Percentiles rank a stretch among this genome's conserved stretches.
phyloP scores from a whole-genome alignment of 2,888 invertebrate species.

The Xanthorhoe spadicearia region DNA sequence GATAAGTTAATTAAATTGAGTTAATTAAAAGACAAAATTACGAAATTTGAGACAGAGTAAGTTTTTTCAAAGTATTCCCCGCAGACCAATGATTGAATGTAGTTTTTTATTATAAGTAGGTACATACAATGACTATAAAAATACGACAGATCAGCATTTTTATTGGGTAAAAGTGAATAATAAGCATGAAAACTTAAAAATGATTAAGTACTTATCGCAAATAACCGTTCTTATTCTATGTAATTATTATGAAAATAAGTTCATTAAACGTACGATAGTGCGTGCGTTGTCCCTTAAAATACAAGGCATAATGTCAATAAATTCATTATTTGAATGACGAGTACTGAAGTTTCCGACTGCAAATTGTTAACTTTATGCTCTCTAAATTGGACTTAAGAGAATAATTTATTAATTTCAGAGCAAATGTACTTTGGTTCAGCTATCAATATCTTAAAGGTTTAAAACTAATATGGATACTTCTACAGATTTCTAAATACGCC shows the following conservation, averaged over 20 bases:
- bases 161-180: too few species aligned
- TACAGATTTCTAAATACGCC: not conserved
- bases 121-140: too few species aligned
- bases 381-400: slow-evolving; percentile 27
- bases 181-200: too few species aligned
- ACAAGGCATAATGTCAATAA: slow-evolving; percentile 32
- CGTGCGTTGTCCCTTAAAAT: not conserved
- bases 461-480: not conserved
- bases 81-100: too few species aligned
- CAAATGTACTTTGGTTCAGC: not conserved
- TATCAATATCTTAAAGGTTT: not conserved
- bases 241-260: not conserved
- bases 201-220: not conserved
- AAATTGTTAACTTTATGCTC: slow-evolving; percentile 31
- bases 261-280: not conserved
- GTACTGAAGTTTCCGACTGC: slow-evolving; percentile 25
- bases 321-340: slow-evolving; percentile 37
- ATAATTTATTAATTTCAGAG: slow-evolving; percentile 2
- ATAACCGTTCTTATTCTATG: not conserved
- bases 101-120: too few species aligned
- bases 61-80: too few species aligned
- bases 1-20: too few species aligned
- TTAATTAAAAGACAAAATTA: too few species aligned
- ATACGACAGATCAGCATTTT: too few species aligned
- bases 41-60: too few species aligned